Base-by-base conservation (phyloP, 1,140 invertebrate species). In the Lysiphlebus fabarum region DNA sequence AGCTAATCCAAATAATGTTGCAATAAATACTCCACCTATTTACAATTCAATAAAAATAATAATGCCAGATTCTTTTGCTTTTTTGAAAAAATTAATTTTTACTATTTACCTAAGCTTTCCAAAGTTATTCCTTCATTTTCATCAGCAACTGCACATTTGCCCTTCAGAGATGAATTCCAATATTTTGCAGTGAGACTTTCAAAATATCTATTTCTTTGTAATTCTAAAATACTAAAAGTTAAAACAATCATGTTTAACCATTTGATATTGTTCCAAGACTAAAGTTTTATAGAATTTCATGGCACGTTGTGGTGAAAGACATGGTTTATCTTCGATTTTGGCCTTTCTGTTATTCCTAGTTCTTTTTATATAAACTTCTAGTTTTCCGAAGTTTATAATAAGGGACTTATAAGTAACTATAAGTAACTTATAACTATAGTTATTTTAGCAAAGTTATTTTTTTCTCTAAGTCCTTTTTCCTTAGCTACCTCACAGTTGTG, bases 61-160 rank as follows among this genome's bases (percentile, higher is more conserved):
- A 40, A 7, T 51, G 9, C 26, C 12, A 47, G 45, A 47, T 4
- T 1, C 7, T 47, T 14, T 1, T 11, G 33, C 36, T 55, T 34
- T 11, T 40, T 40, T 33, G 33, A 58, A 47, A 53, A 57, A n/a
- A 34, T 37, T 7, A n/a, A 49, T n/a, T 47, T 3, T 7, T 34
- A 33, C 41, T 44, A 58, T 41, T 56, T 76, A 90, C 89, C 91
- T 64, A 95, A 85, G 80, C 90, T 92, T 64, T 93, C 90, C 4
- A 95, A 72, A 0, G 91, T 92, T 33, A 95, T 94, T 40, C 92
- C 91, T 73, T 94, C 91, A 53, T 87, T 89, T 62, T 93, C 90
- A 55, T 91, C 89, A 4, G 84, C 82, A 63, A 87, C 84, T 0
- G 86, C 82, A 70, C 91, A 93, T 7, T 82, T 74, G 0, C 84